Conservation (phyloP, 2,797 vertebrate genomes). For the Peromyscus eremicus region DNA sequence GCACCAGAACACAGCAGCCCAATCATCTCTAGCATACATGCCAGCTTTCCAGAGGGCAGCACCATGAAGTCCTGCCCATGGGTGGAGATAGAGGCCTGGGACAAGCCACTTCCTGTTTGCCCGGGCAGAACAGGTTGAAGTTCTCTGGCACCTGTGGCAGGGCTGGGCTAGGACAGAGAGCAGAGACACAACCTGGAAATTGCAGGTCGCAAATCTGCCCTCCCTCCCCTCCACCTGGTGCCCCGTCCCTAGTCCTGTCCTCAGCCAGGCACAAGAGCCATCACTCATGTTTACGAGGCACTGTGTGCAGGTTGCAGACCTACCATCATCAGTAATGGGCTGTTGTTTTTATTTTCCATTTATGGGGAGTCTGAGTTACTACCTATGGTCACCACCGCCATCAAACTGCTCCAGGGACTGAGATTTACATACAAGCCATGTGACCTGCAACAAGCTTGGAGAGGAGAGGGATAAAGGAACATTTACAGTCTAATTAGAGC, state of each 20-base stretch:
- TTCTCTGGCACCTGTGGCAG: background rate
- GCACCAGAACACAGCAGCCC: background rate
- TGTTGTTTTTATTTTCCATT: slow-evolving; percentile 82
- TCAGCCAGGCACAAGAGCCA: slow-evolving; percentile 54
- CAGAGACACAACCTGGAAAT: slow-evolving; percentile 39
- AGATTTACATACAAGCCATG: slow-evolving; percentile 79
- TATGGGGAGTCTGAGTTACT: slow-evolving; percentile 80
- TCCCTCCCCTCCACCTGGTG: background rate
- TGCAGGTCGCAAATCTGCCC: slow-evolving; percentile 60
- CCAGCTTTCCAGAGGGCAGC: background rate
- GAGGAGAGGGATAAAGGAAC: background rate
- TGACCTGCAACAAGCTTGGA: slow-evolving; percentile 64
- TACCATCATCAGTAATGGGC: slow-evolving; percentile 76
- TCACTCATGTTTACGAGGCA: slow-evolving; percentile 72
- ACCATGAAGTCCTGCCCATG: background rate
- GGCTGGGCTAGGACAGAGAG: background rate
- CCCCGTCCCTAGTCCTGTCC: background rate
- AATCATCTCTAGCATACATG: background rate
- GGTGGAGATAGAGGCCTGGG: background rate
- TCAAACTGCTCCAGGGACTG: slow-evolving; percentile 75
- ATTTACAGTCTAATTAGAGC: slow-evolving; percentile 79
- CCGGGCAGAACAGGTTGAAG: background rate
- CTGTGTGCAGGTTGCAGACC: slow-evolving; percentile 66
- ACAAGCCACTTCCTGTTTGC: background rate
- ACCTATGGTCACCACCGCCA: slow-evolving; percentile 57